phyloP scores from a whole-genome alignment of 2,797 vertebrate species.

The Lepus townsendii region DNA sequence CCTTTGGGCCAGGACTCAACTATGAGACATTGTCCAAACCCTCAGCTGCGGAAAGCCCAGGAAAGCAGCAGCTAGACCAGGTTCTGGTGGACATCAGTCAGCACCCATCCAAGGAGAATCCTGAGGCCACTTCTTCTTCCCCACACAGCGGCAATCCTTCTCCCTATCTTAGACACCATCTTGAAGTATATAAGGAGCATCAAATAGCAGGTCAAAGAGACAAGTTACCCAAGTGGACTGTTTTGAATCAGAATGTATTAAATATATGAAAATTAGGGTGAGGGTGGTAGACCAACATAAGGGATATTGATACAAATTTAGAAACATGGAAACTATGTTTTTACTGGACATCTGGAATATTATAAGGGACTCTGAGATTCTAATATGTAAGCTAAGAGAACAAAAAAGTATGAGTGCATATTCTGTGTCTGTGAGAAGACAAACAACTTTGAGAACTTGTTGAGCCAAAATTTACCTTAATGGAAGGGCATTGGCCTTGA shows the following conservation, averaged over 20 bases:
- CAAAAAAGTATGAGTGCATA: not conserved
- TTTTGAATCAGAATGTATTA: not conserved
- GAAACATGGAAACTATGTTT: not conserved
- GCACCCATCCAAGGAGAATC: not conserved
- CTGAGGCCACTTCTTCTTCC: not conserved
- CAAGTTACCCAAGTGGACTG: not conserved
- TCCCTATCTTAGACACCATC: not conserved
- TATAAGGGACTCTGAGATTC: not conserved
- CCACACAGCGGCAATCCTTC: not conserved
- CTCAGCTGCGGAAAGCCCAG: not conserved
- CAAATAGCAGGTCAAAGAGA: not conserved
- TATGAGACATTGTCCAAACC: not conserved
- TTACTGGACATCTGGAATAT: not conserved
- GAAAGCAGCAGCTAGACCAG: not conserved
- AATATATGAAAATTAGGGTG: not conserved
- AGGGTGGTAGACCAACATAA: not conserved
- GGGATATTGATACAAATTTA: not conserved
- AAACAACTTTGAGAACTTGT: not conserved
- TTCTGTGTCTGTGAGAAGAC: not conserved
- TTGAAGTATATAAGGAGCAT: not conserved
- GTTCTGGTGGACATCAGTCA: not conserved
- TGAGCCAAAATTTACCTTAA: constrained; percentile 30
- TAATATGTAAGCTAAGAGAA: not conserved
- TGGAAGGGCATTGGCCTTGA: not conserved
- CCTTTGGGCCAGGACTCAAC: not conserved